phyloP scores from a whole-genome alignment of 1,140 invertebrate genomes.

The Gryllus bimaculatus region DNA sequence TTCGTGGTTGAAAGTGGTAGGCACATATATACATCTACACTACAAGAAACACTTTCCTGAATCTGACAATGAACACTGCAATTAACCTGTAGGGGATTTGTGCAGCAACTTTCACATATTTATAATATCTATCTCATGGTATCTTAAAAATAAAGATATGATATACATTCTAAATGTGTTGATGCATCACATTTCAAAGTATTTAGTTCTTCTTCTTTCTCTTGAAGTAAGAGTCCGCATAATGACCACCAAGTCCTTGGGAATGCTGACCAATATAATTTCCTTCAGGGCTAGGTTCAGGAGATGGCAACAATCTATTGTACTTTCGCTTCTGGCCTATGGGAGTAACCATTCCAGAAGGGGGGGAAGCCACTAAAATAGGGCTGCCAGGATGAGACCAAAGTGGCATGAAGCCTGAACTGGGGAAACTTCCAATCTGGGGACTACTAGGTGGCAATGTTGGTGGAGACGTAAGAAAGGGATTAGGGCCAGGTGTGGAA shows the following conservation, averaged over 20 bases:
- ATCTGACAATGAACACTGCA: not conserved
- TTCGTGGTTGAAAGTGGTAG: no score
- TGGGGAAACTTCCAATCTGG: slow-evolving; percentile 18
- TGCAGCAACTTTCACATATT: not conserved
- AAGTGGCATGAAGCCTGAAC: slow-evolving; percentile 14
- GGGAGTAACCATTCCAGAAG: slow-evolving; percentile 28
- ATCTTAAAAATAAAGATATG: no score
- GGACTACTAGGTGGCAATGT: slow-evolving; percentile 17
- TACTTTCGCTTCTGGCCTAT: slow-evolving; percentile 42
- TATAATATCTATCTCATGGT: not conserved
- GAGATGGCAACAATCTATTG: slow-evolving; percentile 39
- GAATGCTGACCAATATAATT: slow-evolving; percentile 47
- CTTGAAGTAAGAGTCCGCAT: slow-evolving; percentile 44
- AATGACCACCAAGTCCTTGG: slow-evolving; percentile 46
- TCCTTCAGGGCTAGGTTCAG: slow-evolving; percentile 42
- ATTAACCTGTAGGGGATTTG: not conserved
- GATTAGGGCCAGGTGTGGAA: not conserved
- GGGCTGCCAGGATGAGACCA: slow-evolving; percentile 23
- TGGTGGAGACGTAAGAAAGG: slow-evolving; percentile 16
- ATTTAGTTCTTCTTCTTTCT: slow-evolving; percentile 36
- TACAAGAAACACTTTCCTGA: no score
- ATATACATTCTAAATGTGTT: no score
- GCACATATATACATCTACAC: no score
- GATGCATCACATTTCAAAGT: not conserved
- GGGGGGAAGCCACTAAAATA: slow-evolving; percentile 18